Evolutionary conservation across 2,888 invertebrate genomes (phyloP).

Genomic region (Hyppa rectilinea): DNA sequence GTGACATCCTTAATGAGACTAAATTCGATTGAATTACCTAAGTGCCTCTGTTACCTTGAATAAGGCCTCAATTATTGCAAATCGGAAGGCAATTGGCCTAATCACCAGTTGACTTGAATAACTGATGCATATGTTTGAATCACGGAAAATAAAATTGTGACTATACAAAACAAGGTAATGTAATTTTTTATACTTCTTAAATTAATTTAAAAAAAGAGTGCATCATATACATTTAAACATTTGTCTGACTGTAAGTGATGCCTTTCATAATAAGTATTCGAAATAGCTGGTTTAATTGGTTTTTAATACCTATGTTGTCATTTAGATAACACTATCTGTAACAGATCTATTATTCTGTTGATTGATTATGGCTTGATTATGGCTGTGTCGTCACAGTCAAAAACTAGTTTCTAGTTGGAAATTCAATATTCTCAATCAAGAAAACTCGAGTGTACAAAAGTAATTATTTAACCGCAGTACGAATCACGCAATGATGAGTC

Average conservation of each 20-base stretch:
- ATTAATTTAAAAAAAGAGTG: background rate
- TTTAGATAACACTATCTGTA: background rate
- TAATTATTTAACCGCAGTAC: constrained; percentile 54
- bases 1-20: constrained; percentile 13
- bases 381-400: background rate
- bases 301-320: constrained; percentile 5
- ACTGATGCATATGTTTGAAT: constrained; percentile 7
- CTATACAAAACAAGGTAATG: constrained; percentile 8
- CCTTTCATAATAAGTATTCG: background rate
- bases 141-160: background rate
- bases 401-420: constrained; percentile 13
- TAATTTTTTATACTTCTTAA: too few relatives aligned
- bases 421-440: constrained; percentile 12
- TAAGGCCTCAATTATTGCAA: constrained; percentile 38
- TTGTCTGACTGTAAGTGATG: background rate
- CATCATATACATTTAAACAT: background rate
- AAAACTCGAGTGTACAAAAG: constrained; percentile 36
- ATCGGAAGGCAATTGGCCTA: constrained; percentile 34
- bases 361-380: too few relatives aligned
- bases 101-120: constrained; percentile 22
- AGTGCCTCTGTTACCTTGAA: constrained; percentile 23
- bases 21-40: constrained; percentile 26
- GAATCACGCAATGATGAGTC: constrained; percentile 72
- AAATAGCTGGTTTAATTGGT: constrained; percentile 13
- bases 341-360: too few relatives aligned